Base-by-base conservation (phyloP, 2,113 vertebrate species). In the Coryphaenoides rupestris region DNA sequence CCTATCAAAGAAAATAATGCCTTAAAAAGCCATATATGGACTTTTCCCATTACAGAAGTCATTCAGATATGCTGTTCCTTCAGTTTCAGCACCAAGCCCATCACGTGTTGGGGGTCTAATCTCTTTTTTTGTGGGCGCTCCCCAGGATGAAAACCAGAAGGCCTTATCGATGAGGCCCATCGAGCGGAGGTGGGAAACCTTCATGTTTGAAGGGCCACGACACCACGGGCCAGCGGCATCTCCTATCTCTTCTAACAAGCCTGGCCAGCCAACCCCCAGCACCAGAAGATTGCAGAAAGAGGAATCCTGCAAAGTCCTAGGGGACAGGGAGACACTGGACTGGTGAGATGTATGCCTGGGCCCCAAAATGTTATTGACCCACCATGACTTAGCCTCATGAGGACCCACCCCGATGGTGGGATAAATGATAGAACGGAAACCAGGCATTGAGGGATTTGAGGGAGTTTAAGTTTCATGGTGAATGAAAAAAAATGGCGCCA, bases 161-260 rank as follows among this genome's bases (percentile, higher is more conserved):
- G 89, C 86, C 21, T 74, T 98, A 21, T 91, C 93, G 0, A 95
- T 46, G 88, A 94, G 76, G 94, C 92, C 26, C 56, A 98, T 10
- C 88, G 87, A 40, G 93, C 94, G 0, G 95, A 96, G 65, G 94
- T 97, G 78, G n/a, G 94, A 97, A 78, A 95, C 93, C 0, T 96
- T 97, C 84, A 95, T 98, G 95, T 98, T 96, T 28, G 93, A 88
- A n/a, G 68, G 96, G 94, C 5, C 95, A 96, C 0, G 93, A 96
- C 69, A 98, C 95, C 0, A 96, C 94, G 16, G n/a, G 89, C 94
- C 80, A 94, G 93, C 0, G 91, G 91, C 13, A 68, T 96, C 73
- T 91, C 93, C 55, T 97, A 94, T 91, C 78, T 89, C 73, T 68
- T 98, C 0, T 94, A 95, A 81, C n/a, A n/a, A 87, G 83, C 69